Base-by-base conservation (phyloP, 2,888 invertebrate species). In the Drosophila nr. fundita region DNA sequence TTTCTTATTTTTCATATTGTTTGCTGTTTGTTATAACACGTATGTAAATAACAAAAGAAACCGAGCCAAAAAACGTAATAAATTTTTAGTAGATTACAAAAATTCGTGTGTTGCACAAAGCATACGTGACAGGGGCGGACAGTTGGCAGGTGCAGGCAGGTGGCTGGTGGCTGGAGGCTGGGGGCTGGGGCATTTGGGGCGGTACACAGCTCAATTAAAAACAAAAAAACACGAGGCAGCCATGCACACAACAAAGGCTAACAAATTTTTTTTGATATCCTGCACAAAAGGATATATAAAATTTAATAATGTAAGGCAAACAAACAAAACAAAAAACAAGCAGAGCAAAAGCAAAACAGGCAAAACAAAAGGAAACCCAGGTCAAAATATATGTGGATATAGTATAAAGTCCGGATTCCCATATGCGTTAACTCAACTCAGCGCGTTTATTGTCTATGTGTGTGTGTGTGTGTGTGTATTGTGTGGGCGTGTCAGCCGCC, bases 381-480 rank as follows among this genome's bases (percentile, higher is more conserved):
- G 8, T 62, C 18, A 58, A 74, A 57, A 68, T 60, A 72, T 76
- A 77, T 65, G 40, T 13, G 45, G 8, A 21, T 45, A 45, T 45
- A 15, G 45, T 55, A 38, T 36, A 72, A 80, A 70, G 36, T 55
- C 52, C 52, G 30, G 55, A 66, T 84, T 79, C 82, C 65, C 85
- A 87, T 84, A 89, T 79, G 80, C 87, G 87, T 84, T 89, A 89
- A 89, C 87, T 84, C 87, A 89, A 74, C 87, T 67, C 75, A 53
- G 58, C 65, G 61, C 62, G 70, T 75, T 73, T 73, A 58, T 69
- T 66, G 68, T 68, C 30, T 54, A 66, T 63, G 38, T 58, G 34
- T 49, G 49, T 78, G n/a, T 49, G 49, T 78, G n/a, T 59, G 40
- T 48, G 10, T 54, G 52, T 66, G 58, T 73, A 55, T 69, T 68